Conservation (phyloP, 1,140 invertebrate species). For the Sycophila sp. region DNA sequence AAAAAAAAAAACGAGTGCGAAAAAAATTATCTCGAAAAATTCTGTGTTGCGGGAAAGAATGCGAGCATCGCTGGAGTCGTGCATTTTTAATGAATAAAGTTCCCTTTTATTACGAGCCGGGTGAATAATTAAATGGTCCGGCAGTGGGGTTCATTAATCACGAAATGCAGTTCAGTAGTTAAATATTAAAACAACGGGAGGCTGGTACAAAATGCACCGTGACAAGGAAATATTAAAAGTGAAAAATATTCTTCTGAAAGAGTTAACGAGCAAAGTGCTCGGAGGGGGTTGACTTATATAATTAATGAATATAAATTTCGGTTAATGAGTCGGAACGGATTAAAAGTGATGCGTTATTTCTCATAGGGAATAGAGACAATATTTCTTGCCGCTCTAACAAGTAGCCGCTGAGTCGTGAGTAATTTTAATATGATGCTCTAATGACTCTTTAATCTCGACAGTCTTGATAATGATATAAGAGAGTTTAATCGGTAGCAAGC, state of each 20-base stretch:
- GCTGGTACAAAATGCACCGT: background rate
- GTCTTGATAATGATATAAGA: conserved; percentile 8
- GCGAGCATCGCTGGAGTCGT: too few relatives aligned
- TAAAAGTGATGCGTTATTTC: background rate
- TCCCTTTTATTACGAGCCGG: too few relatives aligned
- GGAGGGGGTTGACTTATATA: background rate
- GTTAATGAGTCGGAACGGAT: background rate
- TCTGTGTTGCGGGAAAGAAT: too few relatives aligned
- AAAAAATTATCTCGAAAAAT: too few relatives aligned
- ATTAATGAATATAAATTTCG: conserved; percentile 11
- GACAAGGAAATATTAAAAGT: background rate
- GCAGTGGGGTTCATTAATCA: too few relatives aligned
- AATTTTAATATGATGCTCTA: conserved; percentile 17
- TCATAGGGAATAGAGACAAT: background rate
- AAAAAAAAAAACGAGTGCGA: too few relatives aligned
- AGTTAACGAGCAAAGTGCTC: background rate
- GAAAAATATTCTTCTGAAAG: background rate
- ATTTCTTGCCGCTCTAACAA: conserved; percentile 23
- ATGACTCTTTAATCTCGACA: background rate
- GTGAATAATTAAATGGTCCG: too few relatives aligned
- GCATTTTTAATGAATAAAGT: too few relatives aligned
- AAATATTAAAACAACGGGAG: too few relatives aligned
- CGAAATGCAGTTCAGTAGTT: too few relatives aligned
- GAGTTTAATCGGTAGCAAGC: background rate
- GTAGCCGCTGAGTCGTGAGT: background rate